Conservation (phyloP, 2,888 invertebrate genomes). For the Pseudococcus jackbeardsleyi region DNA sequence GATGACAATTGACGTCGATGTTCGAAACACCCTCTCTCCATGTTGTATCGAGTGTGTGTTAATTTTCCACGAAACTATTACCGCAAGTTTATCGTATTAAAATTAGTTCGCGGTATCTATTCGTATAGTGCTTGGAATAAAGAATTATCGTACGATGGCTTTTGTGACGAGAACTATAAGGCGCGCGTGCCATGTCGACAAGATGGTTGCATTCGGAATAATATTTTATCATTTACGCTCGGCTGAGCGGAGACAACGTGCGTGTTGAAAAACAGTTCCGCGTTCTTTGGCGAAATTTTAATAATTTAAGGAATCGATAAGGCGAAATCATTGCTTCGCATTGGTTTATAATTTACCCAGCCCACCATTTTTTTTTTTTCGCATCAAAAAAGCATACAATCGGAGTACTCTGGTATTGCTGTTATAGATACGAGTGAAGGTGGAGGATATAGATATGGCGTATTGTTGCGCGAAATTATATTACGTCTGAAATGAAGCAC, state of each 20-base stretch:
- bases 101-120: neutral
- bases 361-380: neutral
- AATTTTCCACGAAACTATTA: conserved; percentile 36
- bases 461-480: conserved; percentile 37
- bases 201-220: conserved; percentile 11
- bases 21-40: neutral
- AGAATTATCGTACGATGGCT: neutral
- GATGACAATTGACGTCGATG: conserved; percentile 35
- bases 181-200: conserved; percentile 29
- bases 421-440: neutral
- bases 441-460: neutral
- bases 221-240: conserved; percentile 53
- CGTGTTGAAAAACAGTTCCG: conserved; percentile 29
- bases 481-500: conserved; percentile 43
- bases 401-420: neutral
- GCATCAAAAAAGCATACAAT: neutral
- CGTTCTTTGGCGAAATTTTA: conserved; percentile 44
- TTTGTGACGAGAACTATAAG: neutral
- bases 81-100: conserved; percentile 44
- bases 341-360: conserved; percentile 19
- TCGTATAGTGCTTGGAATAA: neutral
- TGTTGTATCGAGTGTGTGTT: neutral
- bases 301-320: conserved; percentile 38
- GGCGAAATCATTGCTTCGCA: neutral
- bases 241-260: conserved; percentile 47